Base-by-base conservation (phyloP, 1,140 invertebrate species). In the Nebria ingens region DNA sequence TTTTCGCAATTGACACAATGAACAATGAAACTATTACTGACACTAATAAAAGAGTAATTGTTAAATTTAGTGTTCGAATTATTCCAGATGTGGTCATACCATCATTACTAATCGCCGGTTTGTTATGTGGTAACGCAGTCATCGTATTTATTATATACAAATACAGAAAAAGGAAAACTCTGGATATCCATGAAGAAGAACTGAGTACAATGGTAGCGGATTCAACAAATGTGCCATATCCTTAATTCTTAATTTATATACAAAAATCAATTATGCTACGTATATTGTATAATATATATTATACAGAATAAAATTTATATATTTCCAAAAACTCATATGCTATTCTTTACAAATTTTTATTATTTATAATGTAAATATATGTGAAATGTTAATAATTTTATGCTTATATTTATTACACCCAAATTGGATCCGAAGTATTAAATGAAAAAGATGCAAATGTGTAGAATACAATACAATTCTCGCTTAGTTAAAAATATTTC, bases 401-500 rank as follows among this genome's bases (percentile, higher is more conserved):
- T n/a, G n/a, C n/a, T n/a, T n/a, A n/a, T n/a, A n/a, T n/a, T n/a
- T n/a, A n/a, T n/a, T n/a, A n/a, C n/a, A n/a, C n/a, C n/a, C n/a
- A n/a, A n/a, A n/a, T n/a, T n/a, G n/a, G n/a, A n/a, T n/a, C n/a
- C n/a, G n/a, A n/a, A n/a, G n/a, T n/a, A n/a, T n/a, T n/a, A n/a
- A n/a, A n/a, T n/a, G n/a, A n/a, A n/a, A n/a, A n/a, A n/a, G n/a
- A n/a, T n/a, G n/a, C n/a, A n/a, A n/a, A n/a, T n/a, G n/a, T n/a
- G n/a, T n/a, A n/a, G n/a, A n/a, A n/a, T n/a, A n/a, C n/a, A n/a
- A n/a, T n/a, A n/a, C n/a, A n/a, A n/a, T n/a, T n/a, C n/a, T n/a
- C n/a, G n/a, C n/a, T n/a, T 4, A 51, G 42, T 75, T 82, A 89
- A 63, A 90, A 84, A 73, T 90, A 89, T 78, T 89, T 87, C 64